These are phyloP conservation scores for Miniopterus natalensis DNA, from an alignment of 2,113 vertebrate genomes.

Conservation along the genomic window DNA sequence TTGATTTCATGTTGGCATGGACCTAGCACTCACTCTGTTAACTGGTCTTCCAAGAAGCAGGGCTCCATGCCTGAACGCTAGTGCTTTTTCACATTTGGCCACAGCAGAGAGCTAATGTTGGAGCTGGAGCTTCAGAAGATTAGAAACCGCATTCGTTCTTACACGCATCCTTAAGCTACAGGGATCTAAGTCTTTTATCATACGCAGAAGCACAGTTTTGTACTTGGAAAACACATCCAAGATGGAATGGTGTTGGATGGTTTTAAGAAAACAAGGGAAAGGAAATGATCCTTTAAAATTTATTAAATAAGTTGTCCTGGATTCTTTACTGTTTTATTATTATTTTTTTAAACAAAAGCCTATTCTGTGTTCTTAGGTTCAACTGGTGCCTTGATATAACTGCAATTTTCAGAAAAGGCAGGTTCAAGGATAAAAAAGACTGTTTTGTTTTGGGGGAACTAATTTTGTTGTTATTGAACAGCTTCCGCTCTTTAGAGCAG, in stretches of 20 bases:
- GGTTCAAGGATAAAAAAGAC: slow-evolving; percentile 67
- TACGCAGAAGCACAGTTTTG: slow-evolving; percentile 61
- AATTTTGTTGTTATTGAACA: slow-evolving; percentile 64
- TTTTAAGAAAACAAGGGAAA: slow-evolving; percentile 73
- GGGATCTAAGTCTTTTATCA: slow-evolving; percentile 73
- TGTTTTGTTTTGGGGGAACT: slow-evolving; percentile 59
- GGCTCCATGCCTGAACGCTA: slow-evolving; percentile 75
- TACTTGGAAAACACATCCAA: not conserved
- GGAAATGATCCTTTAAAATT: slow-evolving; percentile 65
- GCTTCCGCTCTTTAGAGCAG: slow-evolving; percentile 65
- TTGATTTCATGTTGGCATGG: slow-evolving; percentile 85
- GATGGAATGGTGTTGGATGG: not conserved
- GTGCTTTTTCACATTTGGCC: not conserved
- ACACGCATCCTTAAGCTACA: slow-evolving; percentile 52
- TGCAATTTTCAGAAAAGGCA: slow-evolving; percentile 74
- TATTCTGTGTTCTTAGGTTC: slow-evolving; percentile 37
- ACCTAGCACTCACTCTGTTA: slow-evolving; percentile 78
- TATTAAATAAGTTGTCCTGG: slow-evolving; percentile 73
- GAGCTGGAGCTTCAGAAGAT: not conserved
- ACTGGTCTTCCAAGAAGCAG: slow-evolving; percentile 77
- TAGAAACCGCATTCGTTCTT: slow-evolving; percentile 7
- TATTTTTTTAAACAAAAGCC: slow-evolving; percentile 55
- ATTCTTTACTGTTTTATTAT: not conserved
- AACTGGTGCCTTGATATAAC: slow-evolving; percentile 73
- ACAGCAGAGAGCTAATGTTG: not conserved